A percentile compares a stretch with the other conserved stretches of the same genome.
Evolutionary conservation across 2,888 invertebrate species (phyloP).

Genomic region (Margaritifera margaritifera): DNA sequence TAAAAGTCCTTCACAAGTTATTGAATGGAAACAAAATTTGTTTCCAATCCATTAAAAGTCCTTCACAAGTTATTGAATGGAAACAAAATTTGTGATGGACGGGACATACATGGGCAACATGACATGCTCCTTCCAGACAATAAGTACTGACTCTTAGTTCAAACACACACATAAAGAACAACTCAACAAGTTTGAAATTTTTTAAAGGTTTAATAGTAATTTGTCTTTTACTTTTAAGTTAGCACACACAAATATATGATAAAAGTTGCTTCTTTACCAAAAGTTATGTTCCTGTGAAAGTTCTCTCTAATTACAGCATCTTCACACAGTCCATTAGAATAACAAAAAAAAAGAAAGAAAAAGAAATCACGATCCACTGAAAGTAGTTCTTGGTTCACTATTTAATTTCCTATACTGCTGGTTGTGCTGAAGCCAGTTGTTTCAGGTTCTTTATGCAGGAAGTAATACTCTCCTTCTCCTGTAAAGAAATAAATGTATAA

Average conservation of each 20-base stretch:
- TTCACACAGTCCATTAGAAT: too few species aligned
- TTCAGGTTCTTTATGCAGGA: constrained; percentile 91
- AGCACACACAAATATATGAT: not conserved
- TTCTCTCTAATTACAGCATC: too few species aligned
- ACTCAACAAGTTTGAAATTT: not conserved
- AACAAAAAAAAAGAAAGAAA: too few species aligned
- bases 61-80: too few species aligned
- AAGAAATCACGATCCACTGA: too few species aligned
- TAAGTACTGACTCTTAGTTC: not conserved
- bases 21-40: not conserved
- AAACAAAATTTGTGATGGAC: not conserved
- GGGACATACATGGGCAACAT: too few species aligned
- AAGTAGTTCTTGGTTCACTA: too few species aligned
- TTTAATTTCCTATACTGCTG: too few species aligned
- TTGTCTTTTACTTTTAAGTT: not conserved
- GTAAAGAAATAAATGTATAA: constrained; percentile 26
- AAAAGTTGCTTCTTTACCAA: too few species aligned
- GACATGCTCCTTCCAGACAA: not conserved
- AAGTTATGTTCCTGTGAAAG: too few species aligned
- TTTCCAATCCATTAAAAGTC: too few species aligned
- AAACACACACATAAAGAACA: not conserved
- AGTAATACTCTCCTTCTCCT: constrained; percentile 89
- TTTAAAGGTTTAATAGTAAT: not conserved
- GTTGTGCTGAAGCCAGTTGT: constrained; percentile 76
- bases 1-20: too few species aligned